A percentile compares a stretch with the other conserved stretches of the same genome.
Conservation (phyloP, 1,140 invertebrate genomes). For the Drosophila rufa region DNA sequence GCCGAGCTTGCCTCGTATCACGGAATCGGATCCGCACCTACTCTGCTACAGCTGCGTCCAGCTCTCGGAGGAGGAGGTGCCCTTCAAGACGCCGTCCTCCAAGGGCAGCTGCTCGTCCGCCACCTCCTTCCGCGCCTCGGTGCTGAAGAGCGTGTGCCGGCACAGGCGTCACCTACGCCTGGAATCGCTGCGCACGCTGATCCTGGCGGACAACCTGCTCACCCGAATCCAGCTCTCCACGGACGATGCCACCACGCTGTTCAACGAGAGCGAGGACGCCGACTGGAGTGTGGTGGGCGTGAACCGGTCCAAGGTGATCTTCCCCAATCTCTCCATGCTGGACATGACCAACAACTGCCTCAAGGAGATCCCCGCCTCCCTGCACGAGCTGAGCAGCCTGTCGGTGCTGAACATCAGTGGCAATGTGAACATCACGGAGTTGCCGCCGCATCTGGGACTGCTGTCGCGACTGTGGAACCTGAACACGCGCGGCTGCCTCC, state of each 20-base stretch:
- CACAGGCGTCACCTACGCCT: conserved; percentile 92
- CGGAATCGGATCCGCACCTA: conserved; percentile 87
- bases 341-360: conserved; percentile 96
- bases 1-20: conserved; percentile 92
- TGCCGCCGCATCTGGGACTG: conserved; percentile 98
- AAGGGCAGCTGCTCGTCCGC: conserved; percentile 50
- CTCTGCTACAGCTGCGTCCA: conserved; percentile 87
- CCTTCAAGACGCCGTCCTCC: conserved; percentile 53
- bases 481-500: conserved; percentile 94
- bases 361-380: conserved; percentile 91
- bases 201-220: conserved; percentile 94
- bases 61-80: conserved; percentile 85
- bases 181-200: conserved; percentile 85
- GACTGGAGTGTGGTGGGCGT: conserved; percentile 84
- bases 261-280: conserved; percentile 80
- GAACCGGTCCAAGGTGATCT: conserved; percentile 91
- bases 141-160: conserved; percentile 92
- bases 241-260: conserved; percentile 87
- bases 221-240: conserved; percentile 91
- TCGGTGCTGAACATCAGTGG: conserved; percentile 97
- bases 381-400: conserved; percentile 94
- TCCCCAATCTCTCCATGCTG: conserved; percentile 97
- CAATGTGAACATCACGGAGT: conserved; percentile 92
- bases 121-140: conserved; percentile 89
- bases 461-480: conserved; percentile 97